A percentile compares a stretch with the other conserved stretches of the same genome.
Evolutionary conservation across 2,113 vertebrate species (phyloP).

Genomic region (Grantiella picta): DNA sequence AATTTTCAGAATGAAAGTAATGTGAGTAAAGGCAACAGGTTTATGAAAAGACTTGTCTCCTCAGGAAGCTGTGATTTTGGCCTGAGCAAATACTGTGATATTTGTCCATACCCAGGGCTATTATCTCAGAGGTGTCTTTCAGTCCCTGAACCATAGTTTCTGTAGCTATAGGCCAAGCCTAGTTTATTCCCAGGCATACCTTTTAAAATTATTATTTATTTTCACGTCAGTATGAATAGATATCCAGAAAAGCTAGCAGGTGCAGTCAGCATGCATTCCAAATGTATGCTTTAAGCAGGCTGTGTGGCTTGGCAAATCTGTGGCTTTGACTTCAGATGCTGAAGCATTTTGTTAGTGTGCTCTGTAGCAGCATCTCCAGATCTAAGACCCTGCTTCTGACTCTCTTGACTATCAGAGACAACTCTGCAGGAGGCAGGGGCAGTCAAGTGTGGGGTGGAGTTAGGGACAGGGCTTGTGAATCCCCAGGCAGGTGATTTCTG

Average conservation of each 20-base stretch:
- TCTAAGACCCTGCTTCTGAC: neutral
- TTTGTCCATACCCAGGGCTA: neutral
- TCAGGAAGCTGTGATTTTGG: neutral
- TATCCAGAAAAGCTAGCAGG: neutral
- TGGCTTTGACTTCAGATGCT: neutral
- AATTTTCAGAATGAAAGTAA: neutral
- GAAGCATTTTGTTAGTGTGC: neutral
- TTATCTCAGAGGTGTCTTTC: neutral
- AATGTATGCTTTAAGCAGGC: neutral
- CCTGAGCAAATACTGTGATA: neutral
- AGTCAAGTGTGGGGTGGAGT: neutral
- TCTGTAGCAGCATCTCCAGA: neutral
- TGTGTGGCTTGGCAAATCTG: neutral
- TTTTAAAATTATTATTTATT: neutral
- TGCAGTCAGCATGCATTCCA: neutral
- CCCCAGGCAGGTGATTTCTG: neutral
- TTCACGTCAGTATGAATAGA: neutral
- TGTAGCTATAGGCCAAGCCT: neutral
- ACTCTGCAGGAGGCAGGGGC: neutral
- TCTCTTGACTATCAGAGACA: neutral
- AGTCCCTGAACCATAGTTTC: neutral
- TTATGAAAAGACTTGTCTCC: neutral
- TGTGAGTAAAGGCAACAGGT: neutral
- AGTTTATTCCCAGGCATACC: neutral
- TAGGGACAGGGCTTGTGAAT: neutral